Evolutionary conservation across 2,797 vertebrate species (phyloP).

Genomic region (Dromococcyx pavoninus): DNA sequence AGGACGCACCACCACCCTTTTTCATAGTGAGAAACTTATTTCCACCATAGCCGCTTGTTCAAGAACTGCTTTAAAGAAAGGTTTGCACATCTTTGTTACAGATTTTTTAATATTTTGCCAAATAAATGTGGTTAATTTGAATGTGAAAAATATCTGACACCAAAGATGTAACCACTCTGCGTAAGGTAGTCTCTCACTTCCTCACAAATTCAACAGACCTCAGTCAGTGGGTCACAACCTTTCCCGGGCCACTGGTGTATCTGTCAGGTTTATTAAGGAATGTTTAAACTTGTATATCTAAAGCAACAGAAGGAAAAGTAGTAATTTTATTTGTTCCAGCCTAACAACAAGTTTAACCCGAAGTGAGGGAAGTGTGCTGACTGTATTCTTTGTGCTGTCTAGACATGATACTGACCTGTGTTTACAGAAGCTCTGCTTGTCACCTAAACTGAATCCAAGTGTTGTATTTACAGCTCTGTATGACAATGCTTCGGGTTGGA

Average conservation of each 20-base stretch:
- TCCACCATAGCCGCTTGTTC: not conserved
- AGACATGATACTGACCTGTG: not conserved
- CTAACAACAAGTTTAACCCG: not conserved
- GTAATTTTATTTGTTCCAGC: not conserved
- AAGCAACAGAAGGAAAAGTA: not conserved
- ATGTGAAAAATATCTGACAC: not conserved
- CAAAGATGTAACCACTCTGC: not conserved
- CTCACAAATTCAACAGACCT: not conserved
- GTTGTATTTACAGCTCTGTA: not conserved
- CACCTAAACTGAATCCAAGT: not conserved
- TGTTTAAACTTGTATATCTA: not conserved
- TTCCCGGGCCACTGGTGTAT: not conserved
- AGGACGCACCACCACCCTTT: not conserved
- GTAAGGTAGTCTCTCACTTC: not conserved
- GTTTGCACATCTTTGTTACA: not conserved
- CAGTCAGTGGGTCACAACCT: rapidly evolving
- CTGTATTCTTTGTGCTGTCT: not conserved
- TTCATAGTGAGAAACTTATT: not conserved
- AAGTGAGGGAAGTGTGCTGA: not conserved
- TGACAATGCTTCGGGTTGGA: not conserved
- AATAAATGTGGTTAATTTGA: not conserved
- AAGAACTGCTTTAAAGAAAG: not conserved
- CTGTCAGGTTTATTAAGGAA: not conserved
- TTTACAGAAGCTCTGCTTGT: not conserved
- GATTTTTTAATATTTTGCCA: not conserved